Conservation (phyloP, 2,797 vertebrate genomes). For the Synaphobranchus kaupii region DNA sequence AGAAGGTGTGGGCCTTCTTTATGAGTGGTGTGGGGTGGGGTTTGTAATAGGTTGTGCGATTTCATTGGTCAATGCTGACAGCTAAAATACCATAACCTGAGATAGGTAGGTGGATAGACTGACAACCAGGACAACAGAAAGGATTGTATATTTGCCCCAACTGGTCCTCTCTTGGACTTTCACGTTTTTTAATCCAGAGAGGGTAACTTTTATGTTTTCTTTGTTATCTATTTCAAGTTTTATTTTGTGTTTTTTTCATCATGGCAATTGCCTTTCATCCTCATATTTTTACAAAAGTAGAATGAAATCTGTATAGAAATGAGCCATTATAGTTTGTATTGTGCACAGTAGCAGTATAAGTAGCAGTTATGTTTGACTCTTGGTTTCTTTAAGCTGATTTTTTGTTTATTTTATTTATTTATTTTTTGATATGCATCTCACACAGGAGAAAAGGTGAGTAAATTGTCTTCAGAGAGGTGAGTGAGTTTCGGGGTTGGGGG, state of each 20-base stretch:
- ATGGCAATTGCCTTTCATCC: not conserved
- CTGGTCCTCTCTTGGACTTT: constrained; percentile 25
- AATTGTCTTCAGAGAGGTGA: constrained; percentile 44
- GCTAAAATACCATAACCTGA: constrained; percentile 78
- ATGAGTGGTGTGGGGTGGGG: constrained; percentile 56
- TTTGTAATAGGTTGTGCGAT: constrained; percentile 50
- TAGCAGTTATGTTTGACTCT: not conserved
- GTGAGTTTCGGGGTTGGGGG: constrained; percentile 16
- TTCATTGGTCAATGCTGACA: constrained; percentile 73
- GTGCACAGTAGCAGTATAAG: not conserved
- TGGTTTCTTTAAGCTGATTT: not conserved
- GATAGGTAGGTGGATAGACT: constrained; percentile 75
- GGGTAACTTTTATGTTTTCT: not conserved
- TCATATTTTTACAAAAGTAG: not conserved
- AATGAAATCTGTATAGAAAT: not conserved
- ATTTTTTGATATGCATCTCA: not conserved
- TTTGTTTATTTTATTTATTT: not conserved
- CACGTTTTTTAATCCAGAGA: constrained; percentile 40
- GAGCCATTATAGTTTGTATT: not conserved
- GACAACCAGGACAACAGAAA: constrained; percentile 58
- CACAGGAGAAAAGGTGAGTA: not conserved
- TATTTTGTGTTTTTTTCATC: not conserved
- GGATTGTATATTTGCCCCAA: constrained; percentile 47
- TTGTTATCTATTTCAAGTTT: not conserved
- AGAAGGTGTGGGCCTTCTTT: constrained; percentile 64